phyloP scores from a whole-genome alignment of 2,113 vertebrate genomes.

The Caranx melampygus region DNA sequence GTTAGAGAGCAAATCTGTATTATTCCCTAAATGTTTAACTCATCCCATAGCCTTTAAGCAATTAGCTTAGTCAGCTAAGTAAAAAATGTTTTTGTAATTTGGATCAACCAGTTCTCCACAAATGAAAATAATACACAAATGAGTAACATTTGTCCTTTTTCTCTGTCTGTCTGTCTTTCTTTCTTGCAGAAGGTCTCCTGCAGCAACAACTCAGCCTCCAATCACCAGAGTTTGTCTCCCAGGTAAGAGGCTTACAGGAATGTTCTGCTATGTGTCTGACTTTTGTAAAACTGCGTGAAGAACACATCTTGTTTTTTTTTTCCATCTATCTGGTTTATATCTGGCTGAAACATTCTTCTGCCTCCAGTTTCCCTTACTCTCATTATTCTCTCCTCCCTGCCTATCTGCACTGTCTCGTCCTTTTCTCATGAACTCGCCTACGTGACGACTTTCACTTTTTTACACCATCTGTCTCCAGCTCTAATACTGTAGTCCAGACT shows the following conservation, averaged over 20 bases:
- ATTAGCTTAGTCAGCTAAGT: neutral
- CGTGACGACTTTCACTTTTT: constrained; percentile 70
- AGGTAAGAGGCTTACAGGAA: constrained; percentile 85
- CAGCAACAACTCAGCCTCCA: constrained; percentile 88
- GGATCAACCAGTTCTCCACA: too few species aligned
- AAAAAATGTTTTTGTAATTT: neutral
- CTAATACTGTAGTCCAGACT: constrained; percentile 36
- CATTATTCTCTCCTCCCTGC: neutral
- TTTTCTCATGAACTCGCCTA: constrained; percentile 39
- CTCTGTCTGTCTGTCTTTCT: neutral
- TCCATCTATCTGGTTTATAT: constrained; percentile 18
- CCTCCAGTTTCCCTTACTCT: neutral
- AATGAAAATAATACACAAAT: too few species aligned
- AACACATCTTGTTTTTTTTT: neutral
- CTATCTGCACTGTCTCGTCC: neutral
- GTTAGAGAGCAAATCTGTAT: too few species aligned
- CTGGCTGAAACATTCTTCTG: neutral
- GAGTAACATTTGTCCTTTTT: neutral
- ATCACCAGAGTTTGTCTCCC: constrained; percentile 94
- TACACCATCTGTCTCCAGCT: constrained; percentile 38
- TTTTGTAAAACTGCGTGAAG: neutral
- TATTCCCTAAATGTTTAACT: too few species aligned
- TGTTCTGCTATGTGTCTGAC: constrained; percentile 9
- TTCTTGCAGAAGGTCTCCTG: constrained; percentile 92
- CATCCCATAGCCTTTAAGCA: neutral